phyloP scores from a whole-genome alignment of 64 coral and sea anemone genomes.

The Hydrozoanthus tunicans region DNA sequence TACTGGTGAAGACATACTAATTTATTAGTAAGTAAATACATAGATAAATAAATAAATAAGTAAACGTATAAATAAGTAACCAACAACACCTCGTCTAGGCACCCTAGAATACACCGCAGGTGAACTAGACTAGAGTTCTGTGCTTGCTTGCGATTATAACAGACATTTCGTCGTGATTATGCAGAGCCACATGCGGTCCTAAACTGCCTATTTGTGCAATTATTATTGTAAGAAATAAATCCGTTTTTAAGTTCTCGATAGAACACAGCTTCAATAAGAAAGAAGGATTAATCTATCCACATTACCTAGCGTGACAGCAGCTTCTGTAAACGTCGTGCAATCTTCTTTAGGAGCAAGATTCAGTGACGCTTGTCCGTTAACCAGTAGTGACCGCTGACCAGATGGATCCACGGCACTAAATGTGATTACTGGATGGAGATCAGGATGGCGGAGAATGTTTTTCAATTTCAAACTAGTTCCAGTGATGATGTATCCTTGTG shows the following conservation, averaged over 20 bases:
- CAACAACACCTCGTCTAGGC: too few species aligned
- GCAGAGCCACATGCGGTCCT: too few species aligned
- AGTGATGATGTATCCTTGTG: slow-evolving; percentile 20
- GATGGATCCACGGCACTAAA: slow-evolving; percentile 25
- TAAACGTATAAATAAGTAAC: too few species aligned
- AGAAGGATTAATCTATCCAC: neutral
- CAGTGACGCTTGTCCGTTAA: slow-evolving; percentile 4
- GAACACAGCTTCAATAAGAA: neutral
- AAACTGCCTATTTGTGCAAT: too few species aligned
- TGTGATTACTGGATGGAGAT: slow-evolving; percentile 16
- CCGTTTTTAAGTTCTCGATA: neutral
- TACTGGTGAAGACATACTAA: too few species aligned
- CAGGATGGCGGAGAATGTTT: slow-evolving; percentile 42
- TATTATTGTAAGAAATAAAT: neutral
- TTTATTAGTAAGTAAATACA: too few species aligned
- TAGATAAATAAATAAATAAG: too few species aligned
- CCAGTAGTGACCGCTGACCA: slow-evolving; percentile 4
- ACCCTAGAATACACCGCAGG: too few species aligned
- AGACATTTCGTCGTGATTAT: too few species aligned
- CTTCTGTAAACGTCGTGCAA: slow-evolving; percentile 7
- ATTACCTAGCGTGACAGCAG: slow-evolving; percentile 28
- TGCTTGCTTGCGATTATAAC: too few species aligned
- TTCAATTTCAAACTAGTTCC: slow-evolving; percentile 43
- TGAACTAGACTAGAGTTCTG: too few species aligned
- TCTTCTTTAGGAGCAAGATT: slow-evolving; percentile 4